These are phyloP conservation scores for Intellagama lesueurii DNA, from an alignment of 2,797 vertebrate species.

Conservation along the genomic window DNA sequence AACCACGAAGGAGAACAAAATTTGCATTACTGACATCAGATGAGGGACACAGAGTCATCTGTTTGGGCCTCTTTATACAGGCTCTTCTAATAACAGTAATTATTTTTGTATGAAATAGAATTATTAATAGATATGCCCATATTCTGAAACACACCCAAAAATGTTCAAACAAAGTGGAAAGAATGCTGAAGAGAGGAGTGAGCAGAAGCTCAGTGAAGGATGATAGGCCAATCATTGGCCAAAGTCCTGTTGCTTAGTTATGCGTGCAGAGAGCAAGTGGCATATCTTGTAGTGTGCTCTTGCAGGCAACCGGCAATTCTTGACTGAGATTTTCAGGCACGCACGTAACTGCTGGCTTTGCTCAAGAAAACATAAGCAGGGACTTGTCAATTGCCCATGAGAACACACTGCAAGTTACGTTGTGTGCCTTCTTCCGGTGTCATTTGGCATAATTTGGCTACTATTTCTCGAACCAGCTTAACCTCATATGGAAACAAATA, in stretches of 20 bases:
- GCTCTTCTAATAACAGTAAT: not conserved
- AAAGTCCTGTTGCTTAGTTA: too few relatives aligned
- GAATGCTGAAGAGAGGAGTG: not conserved
- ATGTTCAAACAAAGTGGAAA: not conserved
- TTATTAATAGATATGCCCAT: not conserved
- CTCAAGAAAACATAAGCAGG: too few relatives aligned
- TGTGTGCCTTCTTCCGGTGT: too few relatives aligned
- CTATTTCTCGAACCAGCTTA: not conserved
- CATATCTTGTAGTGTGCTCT: too few relatives aligned
- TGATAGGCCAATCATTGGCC: not conserved
- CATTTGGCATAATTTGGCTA: not conserved
- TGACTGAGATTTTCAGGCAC: too few relatives aligned
- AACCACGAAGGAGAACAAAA: too few relatives aligned
- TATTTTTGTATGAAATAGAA: not conserved
- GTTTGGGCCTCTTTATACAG: not conserved
- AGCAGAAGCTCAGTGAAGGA: not conserved
- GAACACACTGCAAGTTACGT: too few relatives aligned
- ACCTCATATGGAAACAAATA: not conserved
- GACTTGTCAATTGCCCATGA: too few relatives aligned
- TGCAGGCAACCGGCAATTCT: too few relatives aligned
- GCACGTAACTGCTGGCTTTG: too few relatives aligned
- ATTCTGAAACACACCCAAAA: not conserved
- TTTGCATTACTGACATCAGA: not conserved
- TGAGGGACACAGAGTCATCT: not conserved
- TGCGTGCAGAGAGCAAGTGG: too few relatives aligned